Conservation (phyloP, 2,113 vertebrate species). For the Syngnathus typhle region DNA sequence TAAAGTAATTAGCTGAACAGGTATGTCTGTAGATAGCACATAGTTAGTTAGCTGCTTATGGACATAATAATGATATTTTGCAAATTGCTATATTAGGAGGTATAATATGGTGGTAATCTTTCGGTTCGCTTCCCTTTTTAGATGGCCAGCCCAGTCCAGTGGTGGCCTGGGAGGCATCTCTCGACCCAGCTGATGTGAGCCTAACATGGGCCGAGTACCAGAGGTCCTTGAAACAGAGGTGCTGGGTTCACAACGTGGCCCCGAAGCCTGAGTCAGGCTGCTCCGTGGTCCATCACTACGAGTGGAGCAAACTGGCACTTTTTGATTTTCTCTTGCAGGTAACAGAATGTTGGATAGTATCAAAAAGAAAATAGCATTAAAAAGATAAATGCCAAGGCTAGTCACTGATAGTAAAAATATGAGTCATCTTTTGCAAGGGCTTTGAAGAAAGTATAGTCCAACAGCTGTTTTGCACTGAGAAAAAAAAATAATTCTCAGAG, state of each 20-base stretch:
- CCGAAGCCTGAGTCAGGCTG: conserved; percentile 81
- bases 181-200: conserved; percentile 70
- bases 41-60: too few relatives aligned
- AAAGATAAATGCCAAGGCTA: not conserved
- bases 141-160: conserved; percentile 78
- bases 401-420: not conserved
- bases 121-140: conserved; percentile 40
- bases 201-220: conserved; percentile 88
- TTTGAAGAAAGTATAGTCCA: not conserved
- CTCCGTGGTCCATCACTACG: conserved; percentile 81
- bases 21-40: too few relatives aligned
- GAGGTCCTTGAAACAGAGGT: conserved; percentile 78
- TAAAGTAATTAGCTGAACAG: too few relatives aligned
- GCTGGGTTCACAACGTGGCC: conserved; percentile 80
- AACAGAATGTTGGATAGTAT: conserved; percentile 16
- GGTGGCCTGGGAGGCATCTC: conserved; percentile 81
- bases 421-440: not conserved
- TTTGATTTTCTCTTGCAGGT: conserved; percentile 97
- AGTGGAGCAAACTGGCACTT: conserved; percentile 91
- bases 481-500: conserved; percentile 15
- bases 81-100: too few relatives aligned
- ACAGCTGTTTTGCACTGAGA: conserved; percentile 12
- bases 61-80: too few relatives aligned
- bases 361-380: not conserved
- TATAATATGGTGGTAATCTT: not conserved